Evolutionary conservation across 2,888 invertebrate species (phyloP).

Genomic region (Acleris laterana): DNA sequence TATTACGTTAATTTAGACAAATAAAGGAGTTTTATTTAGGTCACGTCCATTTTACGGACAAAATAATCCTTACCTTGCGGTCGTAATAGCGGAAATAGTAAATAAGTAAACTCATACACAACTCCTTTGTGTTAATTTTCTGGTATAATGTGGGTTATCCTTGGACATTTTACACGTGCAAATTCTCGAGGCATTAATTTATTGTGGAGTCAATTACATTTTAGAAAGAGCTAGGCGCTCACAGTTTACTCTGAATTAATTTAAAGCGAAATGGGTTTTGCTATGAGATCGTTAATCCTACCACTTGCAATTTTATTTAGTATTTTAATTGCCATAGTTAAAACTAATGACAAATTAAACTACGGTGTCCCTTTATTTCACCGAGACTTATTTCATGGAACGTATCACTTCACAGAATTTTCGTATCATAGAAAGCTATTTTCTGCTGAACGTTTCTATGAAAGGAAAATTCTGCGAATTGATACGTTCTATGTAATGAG

Average conservation of each 20-base stretch:
- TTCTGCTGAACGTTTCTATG: no score
- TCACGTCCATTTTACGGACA: conserved; percentile 20
- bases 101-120: conserved; percentile 28
- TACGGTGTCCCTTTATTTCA: no score
- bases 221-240: conserved; percentile 6
- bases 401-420: no score
- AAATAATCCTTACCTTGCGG: conserved; percentile 22
- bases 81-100: conserved; percentile 29
- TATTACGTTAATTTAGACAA: conserved; percentile 41
- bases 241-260: conserved; percentile 4
- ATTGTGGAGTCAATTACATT: conserved; percentile 19
- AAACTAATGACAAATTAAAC: no score
- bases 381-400: no score
- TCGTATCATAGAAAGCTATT: no score
- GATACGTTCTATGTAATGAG: no score
- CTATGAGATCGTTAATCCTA: no score
- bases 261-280: no score
- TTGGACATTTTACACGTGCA: neutral
- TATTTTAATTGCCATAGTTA: no score
- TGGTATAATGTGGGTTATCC: neutral
- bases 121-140: conserved; percentile 13
- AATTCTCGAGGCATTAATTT: conserved; percentile 9
- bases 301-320: no score
- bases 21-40: conserved; percentile 19
- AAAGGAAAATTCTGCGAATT: no score